Percentiles rank a stretch among this genome's conserved stretches.
Conservation (phyloP, 2,113 vertebrate genomes). For the Serilophus lunatus region DNA sequence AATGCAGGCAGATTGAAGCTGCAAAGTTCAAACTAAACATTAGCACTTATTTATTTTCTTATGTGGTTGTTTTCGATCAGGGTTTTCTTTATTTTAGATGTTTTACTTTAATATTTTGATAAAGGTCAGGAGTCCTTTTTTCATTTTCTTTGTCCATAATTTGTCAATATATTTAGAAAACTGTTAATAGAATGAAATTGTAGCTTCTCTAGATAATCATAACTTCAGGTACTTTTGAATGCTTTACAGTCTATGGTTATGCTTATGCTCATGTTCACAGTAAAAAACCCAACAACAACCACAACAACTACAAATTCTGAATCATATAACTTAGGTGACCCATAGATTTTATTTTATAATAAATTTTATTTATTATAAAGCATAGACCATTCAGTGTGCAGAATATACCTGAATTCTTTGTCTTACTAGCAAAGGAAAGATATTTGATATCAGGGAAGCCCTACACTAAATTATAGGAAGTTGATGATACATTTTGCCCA, state of each 20-base stretch:
- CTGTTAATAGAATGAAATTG: background rate
- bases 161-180: background rate
- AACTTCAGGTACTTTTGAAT: background rate
- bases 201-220: background rate
- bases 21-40: background rate
- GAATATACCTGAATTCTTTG: background rate
- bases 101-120: background rate
- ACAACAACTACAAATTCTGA: background rate
- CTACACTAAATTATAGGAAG: background rate
- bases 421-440: background rate
- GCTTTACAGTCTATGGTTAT: background rate
- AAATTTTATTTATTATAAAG: background rate
- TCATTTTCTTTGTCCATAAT: background rate
- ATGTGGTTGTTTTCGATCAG: fast-evolving
- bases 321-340: background rate
- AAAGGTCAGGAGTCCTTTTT: background rate
- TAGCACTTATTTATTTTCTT: background rate
- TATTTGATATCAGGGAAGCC: background rate
- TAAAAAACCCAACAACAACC: too few species aligned
- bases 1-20: background rate
- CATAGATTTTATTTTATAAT: background rate
- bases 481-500: background rate
- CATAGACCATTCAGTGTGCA: background rate
- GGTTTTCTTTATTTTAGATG: background rate
- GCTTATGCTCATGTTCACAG: too few species aligned